Conservation (phyloP, 2,888 invertebrate genomes). For the Papilio demoleus region DNA sequence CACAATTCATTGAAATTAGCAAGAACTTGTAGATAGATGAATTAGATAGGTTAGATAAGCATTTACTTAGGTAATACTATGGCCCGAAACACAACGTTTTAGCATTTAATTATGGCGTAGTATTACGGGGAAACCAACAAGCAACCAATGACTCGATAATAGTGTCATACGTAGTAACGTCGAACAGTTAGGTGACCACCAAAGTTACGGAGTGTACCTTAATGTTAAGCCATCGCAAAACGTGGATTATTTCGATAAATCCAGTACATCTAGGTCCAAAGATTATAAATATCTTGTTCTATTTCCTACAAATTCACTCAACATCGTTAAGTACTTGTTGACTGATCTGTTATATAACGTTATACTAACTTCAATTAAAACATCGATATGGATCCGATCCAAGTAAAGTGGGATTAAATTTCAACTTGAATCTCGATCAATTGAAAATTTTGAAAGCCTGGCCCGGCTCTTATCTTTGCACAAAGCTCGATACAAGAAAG, state of each 20-base stretch:
- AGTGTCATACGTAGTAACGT: too few species aligned
- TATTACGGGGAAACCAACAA: too few species aligned
- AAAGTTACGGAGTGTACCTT: too few species aligned
- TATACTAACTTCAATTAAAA: constrained; percentile 34
- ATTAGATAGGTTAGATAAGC: too few species aligned
- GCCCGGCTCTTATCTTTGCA: constrained; percentile 13
- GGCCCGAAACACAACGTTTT: too few species aligned
- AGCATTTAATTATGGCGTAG: too few species aligned
- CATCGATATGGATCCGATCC: constrained; percentile 21
- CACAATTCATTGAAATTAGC: neutral
- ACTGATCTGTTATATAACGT: constrained; percentile 34
- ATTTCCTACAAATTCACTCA: neutral
- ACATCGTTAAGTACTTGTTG: neutral
- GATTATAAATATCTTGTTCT: neutral
- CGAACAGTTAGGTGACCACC: too few species aligned
- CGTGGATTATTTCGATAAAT: too few species aligned
- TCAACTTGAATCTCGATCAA: constrained; percentile 34
- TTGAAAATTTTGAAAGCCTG: constrained; percentile 18
- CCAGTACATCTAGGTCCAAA: too few species aligned
- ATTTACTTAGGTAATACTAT: too few species aligned
- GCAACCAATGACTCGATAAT: too few species aligned
- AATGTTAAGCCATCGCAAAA: too few species aligned
- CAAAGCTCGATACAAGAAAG: constrained; percentile 19
- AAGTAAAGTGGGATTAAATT: constrained; percentile 18
- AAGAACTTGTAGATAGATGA: neutral